Base-by-base conservation (phyloP, 2,113 vertebrate genomes). In the Labrus mixtus region DNA sequence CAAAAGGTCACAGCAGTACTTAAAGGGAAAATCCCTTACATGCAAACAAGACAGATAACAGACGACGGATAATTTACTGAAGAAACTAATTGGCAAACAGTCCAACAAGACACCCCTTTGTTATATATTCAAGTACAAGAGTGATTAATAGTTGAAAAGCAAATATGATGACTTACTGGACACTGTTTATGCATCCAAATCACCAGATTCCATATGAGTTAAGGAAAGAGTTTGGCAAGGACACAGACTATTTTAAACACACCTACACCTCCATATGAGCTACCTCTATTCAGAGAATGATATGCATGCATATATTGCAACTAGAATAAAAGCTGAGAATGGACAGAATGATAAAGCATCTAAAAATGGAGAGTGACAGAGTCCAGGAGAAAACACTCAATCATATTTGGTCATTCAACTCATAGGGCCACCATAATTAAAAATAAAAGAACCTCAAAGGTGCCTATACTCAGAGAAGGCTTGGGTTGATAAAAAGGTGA, bases 11-110 rank as follows among this genome's bases (percentile, higher is more conserved):
- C 41, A n/a, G n/a, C 11, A 46, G 39, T 41, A 65, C 33, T 68
- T 76, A 17, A 56, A 60, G 16, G 56, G 57, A 37, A 65, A 76
- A 64, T 57, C 17, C 45, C 51, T 55, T 39, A 56, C n/a, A 41
- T 74, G 43, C 56, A 76, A 75, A 73, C 63, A 71, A 25, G 57
- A 68, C 25, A 48, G 57, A 67, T 78, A 54, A 37, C 73, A 78
- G 37, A 19, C 37, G 22, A 25, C 58, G 33, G 68, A 81, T 77
- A 50, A 73, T 77, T 73, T 76, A 54, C 54, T 56, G 67, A 50
- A n/a, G 8, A 77, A 65, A 72, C 45, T 80, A 76, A 84, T 80
- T 84, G 74, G 74, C 59, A 77, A 55, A 70, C n/a, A 78, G 41
- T 57, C 33, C 22, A 41, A 68, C 68, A 76, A 73, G 60, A 51